These are phyloP conservation scores for Lasioglossum malachurum DNA, from an alignment of 2,888 invertebrate genomes.

Conservation along the genomic window DNA sequence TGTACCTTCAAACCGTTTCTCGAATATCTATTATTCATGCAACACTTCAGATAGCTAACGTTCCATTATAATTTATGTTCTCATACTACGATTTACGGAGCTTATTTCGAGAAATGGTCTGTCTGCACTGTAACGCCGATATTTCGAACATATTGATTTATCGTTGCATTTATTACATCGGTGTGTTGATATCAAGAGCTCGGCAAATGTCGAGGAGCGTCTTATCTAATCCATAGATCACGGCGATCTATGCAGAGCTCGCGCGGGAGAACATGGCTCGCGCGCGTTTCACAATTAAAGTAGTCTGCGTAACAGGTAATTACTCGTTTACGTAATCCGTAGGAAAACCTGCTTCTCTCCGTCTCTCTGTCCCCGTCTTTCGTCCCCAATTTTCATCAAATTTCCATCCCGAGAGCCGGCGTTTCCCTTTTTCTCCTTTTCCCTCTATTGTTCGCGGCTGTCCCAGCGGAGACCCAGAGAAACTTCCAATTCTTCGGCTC, in stretches of 20 bases:
- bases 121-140: background rate
- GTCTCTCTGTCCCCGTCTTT: background rate
- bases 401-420: slow-evolving; percentile 28
- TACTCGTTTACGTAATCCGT: slow-evolving; percentile 61
- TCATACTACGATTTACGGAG: background rate
- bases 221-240: slow-evolving; percentile 7
- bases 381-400: slow-evolving; percentile 47
- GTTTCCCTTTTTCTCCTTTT: background rate
- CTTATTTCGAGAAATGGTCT: background rate
- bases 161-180: background rate
- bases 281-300: slow-evolving; percentile 53
- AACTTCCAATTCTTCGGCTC: slow-evolving; percentile 50
- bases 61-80: background rate
- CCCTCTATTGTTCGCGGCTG: slow-evolving; percentile 8
- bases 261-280: slow-evolving; percentile 10
- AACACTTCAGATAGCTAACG: background rate
- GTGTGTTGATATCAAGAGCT: background rate
- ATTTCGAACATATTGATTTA: background rate
- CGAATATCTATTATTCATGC: background rate
- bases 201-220: background rate
- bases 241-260: slow-evolving; percentile 7
- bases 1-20: background rate
- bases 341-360: slow-evolving; percentile 18
- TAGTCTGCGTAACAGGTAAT: slow-evolving; percentile 64
- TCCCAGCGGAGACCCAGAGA: slow-evolving; percentile 33